Evolutionary conservation across 2,113 vertebrate genomes (phyloP).

Genomic region (Piaya cayana): DNA sequence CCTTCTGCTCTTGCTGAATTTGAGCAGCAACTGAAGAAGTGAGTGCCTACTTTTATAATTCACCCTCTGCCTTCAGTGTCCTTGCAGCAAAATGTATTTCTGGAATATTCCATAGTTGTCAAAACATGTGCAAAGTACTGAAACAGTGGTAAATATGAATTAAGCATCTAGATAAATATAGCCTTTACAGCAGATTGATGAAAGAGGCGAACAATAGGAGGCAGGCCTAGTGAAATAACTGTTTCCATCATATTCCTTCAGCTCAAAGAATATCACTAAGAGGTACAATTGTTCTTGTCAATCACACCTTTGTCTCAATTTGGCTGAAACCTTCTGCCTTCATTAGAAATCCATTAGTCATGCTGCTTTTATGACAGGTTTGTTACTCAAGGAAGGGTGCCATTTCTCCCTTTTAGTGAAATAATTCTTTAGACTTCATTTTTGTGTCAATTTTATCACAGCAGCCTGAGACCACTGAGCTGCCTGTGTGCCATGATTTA

Average conservation of each 20-base stretch:
- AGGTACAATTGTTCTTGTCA: slow-evolving; percentile 60
- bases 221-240: neutral
- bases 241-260: slow-evolving; percentile 10
- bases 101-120: neutral
- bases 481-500: neutral
- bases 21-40: neutral
- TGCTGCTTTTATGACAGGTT: slow-evolving; percentile 6
- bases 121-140: neutral
- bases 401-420: neutral
- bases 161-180: slow-evolving; percentile 6
- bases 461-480: neutral
- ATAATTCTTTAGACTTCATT: neutral
- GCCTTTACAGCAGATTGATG: neutral
- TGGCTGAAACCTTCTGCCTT: slow-evolving; percentile 50
- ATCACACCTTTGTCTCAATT: slow-evolving; percentile 55
- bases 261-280: slow-evolving; percentile 34
- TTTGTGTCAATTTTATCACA: neutral
- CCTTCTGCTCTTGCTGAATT: neutral
- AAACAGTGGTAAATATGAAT: slow-evolving; percentile 35
- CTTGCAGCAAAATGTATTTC: neutral
- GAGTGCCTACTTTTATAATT: neutral
- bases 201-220: slow-evolving; percentile 1
- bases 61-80: neutral
- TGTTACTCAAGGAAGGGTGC: neutral
- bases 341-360: slow-evolving; percentile 58